Base-by-base conservation (phyloP, 1,140 invertebrate genomes). In the Drosophila carrolli region DNA sequence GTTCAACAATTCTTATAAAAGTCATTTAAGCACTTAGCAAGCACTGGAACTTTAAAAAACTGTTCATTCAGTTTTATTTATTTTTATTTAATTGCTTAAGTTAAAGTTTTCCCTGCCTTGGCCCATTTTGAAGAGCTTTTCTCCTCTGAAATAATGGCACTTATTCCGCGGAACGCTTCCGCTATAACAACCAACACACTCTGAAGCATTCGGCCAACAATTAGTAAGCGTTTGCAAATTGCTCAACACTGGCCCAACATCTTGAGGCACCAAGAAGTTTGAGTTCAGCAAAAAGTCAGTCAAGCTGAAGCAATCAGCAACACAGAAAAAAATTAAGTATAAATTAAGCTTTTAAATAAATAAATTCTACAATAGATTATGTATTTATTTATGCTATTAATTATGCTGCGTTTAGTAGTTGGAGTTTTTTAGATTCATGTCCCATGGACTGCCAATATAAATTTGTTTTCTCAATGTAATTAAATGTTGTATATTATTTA, bases 211-310 rank as follows among this genome's bases (percentile, higher is more conserved):
- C 53, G 53, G 60, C 44, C 73, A 79, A 73, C 75, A 67, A 79
- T 79, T 75, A 76, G 74, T 60, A 68, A 58, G 38, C 51, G 46
- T 47, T 63, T 71, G 61, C 23, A 56, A 71, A 59, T 57, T 57
- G 60, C 59, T 65, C 62, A 63, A 73, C 50, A 55, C 44, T 54
- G 73, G 54, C 27, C n/a, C 37, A 54, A 47, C 48, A 75, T 68
- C 57, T 61, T 51, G 57, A 84, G 81, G 66, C 77, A 81, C 57
- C 51, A 73, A 71, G 68, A 83, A 84, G 75, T 78, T 79, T 68
- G 38, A 53, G 65, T 44, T 70, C 61, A 58, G 27, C 51, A 40
- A 75, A 74, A 56, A 78, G 54, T 29, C 40, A 79, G 44, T 50
- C 47, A 62, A 61, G 66, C 76, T 63, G 58, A 63, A 78, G 67